Base-by-base conservation (phyloP, 2,888 invertebrate genomes). In the Ariolimax columbianus region DNA sequence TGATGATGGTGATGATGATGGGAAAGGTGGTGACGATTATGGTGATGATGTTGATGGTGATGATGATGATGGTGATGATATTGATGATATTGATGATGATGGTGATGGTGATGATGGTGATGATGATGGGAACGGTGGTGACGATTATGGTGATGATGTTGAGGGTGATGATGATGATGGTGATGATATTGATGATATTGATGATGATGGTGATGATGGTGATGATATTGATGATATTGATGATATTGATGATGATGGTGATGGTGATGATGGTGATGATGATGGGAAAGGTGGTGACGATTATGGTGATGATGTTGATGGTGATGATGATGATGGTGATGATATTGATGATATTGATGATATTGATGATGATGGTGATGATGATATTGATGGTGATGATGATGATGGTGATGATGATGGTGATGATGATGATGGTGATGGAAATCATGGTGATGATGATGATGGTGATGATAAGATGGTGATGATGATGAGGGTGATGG, bases 121-220 rank as follows among this genome's bases (percentile, higher is more conserved):
- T 63, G 63, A 7, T 63, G 4, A n/a, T 63, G 63, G 63, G 0
- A n/a, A n/a, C 0, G 63, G 26, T 0, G 63, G 26, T 63, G 63
- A n/a, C 26, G 63, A n/a, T 63, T 17, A 7, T 63, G 63, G 26
- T 63, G 63, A n/a, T 68, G 30, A 33, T 68, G 68, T 30, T 68
- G 68, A 33, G 30, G 68, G 33, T 68, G 75, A 40, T 75, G 75
- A 40, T 75, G 75, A 40, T 75, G 75, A 40, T 75, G 75, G 30
- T 68, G 47, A 47, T 47, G 47, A 47, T 47, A 14, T 30, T 66
- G 68, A 43, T 36, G 38, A 82, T 70, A 19, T 17, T n/a, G n/a
- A n/a, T 59, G 26, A 59, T 47, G 47, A 47, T 47, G 47, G 14
- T 47, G 59, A 59, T 11, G 7, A 11, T n/a, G 7, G 7, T 11